A percentile compares a stretch with the other conserved stretches of the same genome.
Evolutionary conservation across 2,888 invertebrate genomes (phyloP).

Genomic region (Polymixis lichenea): DNA sequence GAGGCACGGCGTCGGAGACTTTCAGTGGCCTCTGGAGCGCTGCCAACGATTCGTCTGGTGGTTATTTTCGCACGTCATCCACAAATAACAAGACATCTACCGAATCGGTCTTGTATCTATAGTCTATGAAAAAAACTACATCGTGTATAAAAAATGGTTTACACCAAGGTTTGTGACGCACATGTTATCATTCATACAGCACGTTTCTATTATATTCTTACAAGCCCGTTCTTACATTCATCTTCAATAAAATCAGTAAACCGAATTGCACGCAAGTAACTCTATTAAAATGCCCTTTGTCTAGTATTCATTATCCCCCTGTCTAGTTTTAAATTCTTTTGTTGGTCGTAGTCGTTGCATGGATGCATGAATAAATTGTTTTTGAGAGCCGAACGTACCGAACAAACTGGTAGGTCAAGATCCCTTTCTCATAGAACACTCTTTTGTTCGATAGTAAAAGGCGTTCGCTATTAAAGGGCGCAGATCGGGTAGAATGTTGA

Average conservation of each 20-base stretch:
- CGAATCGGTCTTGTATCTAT: slow-evolving; percentile 49
- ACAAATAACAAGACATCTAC: slow-evolving; percentile 81
- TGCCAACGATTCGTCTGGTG: slow-evolving; percentile 85
- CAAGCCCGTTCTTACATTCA: slow-evolving; percentile 73
- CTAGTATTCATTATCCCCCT: slow-evolving; percentile 90
- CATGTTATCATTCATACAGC: slow-evolving; percentile 54
- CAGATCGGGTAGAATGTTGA: slow-evolving; percentile 81
- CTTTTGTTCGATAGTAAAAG: slow-evolving; percentile 88
- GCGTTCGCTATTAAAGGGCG: slow-evolving; percentile 88
- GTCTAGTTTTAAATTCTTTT: slow-evolving; percentile 90
- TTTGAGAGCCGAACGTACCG: slow-evolving; percentile 85
- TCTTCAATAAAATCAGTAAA: slow-evolving; percentile 77
- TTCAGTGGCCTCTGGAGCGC: slow-evolving; percentile 84
- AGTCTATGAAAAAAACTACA: slow-evolving; percentile 50
- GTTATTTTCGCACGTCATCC: slow-evolving; percentile 88
- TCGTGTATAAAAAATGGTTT: slow-evolving; percentile 41
- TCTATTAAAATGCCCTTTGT: slow-evolving; percentile 88
- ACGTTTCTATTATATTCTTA: slow-evolving; percentile 60
- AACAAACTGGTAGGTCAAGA: slow-evolving; percentile 90
- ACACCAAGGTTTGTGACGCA: slow-evolving; percentile 37
- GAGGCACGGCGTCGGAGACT: slow-evolving; percentile 78
- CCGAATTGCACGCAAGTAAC: slow-evolving; percentile 87
- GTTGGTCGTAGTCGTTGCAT: slow-evolving; percentile 85
- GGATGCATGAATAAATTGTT: slow-evolving; percentile 90
- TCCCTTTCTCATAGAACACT: slow-evolving; percentile 89